Base-by-base conservation (phyloP, 1,140 invertebrate genomes). In the Drosophila equinoxialis region DNA sequence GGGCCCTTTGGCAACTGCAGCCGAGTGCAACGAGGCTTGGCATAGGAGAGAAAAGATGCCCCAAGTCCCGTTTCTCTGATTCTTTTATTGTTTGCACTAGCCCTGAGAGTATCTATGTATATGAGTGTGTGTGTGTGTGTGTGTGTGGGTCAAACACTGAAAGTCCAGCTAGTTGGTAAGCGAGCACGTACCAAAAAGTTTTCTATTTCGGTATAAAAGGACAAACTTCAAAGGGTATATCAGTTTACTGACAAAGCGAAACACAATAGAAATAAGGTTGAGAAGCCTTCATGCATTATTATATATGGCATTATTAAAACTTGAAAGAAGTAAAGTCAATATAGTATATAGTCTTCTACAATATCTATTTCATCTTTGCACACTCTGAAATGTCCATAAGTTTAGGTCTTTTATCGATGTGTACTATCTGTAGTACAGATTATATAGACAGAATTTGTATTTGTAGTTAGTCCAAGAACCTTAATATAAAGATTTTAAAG, bases 1-100 rank as follows among this genome's bases (percentile, higher is more conserved):
- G 42, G 75, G 79, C 83, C 82, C 83, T 86, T 86, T 70, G 68
- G 74, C 70, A 87, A 79, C 67, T 82, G 82, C 82, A 87, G 26
- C 72, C 83, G 55, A 87, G 82, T 86, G 82, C 83, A 86, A 74
- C 82, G 82, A 86, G 68, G 77, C 80, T 74, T 69, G 80, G 81
- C 81, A 65, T 64, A 20, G 33, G 66, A 69, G 33, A 48, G 61
- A 42, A 41, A 54, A 68, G 68, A 84, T 83, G 68, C 76, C 78
- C 72, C 41, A 66, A 58, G 60, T 41, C 66, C 71, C 42, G 57
- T 72, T 63, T 30, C 17, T 51, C 8, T 51, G 8, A 51, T 51
- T 51, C 45, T 58, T 30, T 54, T 20, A 23, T 39, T 65, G 48
- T 17, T 68, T 20, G 20, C 33, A 23, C 30, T 23, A 13, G 7